Percentiles rank a stretch among this genome's conserved stretches.
These are phyloP conservation scores for Girardinus metallicus DNA, from an alignment of 2,797 vertebrate genomes.

Conservation along the genomic window DNA sequence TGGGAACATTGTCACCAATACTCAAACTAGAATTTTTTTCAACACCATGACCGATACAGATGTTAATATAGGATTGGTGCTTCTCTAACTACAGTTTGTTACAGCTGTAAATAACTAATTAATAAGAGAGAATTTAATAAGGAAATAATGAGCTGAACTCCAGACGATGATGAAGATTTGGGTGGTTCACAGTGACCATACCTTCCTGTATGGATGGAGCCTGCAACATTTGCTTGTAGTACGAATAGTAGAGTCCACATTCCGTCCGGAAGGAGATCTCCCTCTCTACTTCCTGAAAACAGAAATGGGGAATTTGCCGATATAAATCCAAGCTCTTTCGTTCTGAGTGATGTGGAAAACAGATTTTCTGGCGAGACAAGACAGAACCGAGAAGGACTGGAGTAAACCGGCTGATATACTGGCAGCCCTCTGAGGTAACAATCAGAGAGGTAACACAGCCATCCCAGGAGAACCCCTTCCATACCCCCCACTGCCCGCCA, in stretches of 20 bases:
- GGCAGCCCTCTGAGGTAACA: conserved; percentile 40
- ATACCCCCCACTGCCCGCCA: conserved; percentile 1
- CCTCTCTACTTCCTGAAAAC: conserved; percentile 93
- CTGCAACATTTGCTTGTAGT: conserved; percentile 96
- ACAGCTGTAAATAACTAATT: neutral
- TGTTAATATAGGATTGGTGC: no score
- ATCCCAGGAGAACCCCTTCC: conserved; percentile 40
- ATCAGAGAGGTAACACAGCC: conserved; percentile 37
- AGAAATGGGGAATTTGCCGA: conserved; percentile 21
- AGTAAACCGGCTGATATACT: conserved; percentile 37
- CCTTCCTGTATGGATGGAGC: conserved; percentile 92
- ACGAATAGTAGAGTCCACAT: conserved; percentile 98
- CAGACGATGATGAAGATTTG: neutral
- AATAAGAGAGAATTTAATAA: neutral
- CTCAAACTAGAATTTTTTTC: no score
- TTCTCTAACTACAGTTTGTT: neutral
- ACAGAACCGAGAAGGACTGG: conserved; percentile 43
- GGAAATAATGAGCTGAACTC: neutral
- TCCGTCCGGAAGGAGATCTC: conserved; percentile 99
- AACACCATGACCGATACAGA: no score
- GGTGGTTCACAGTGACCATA: conserved; percentile 42
- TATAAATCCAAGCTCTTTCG: conserved; percentile 16
- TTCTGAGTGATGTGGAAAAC: conserved; percentile 55
- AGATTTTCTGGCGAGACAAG: conserved; percentile 58
- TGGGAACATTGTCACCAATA: no score